Conservation (phyloP, 2,113 vertebrate species). For the Myrmecophaga tridactyla region DNA sequence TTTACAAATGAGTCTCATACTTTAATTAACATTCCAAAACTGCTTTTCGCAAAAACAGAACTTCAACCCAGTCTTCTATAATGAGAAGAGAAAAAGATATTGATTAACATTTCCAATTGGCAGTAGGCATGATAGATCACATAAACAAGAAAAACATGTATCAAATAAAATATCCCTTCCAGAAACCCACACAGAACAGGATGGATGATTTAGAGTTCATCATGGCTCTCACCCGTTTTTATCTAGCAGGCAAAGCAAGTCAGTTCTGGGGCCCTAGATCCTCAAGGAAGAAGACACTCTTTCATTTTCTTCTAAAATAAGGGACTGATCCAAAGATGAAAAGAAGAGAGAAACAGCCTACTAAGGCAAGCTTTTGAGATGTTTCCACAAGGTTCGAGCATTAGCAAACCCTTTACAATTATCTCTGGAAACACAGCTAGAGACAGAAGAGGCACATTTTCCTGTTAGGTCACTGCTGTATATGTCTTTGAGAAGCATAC, state of each 20-base stretch:
- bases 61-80: neutral
- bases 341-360: accelerated
- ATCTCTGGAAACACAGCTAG: accelerated
- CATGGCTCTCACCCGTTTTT: accelerated
- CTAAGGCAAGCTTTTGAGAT: accelerated
- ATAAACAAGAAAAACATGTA: neutral
- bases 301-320: accelerated
- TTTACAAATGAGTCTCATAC: neutral
- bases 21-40: no score
- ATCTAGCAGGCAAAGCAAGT: accelerated
- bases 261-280: accelerated
- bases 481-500: neutral
- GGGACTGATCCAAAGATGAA: neutral
- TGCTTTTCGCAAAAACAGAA: neutral
- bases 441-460: neutral
- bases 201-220: neutral
- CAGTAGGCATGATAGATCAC: neutral
- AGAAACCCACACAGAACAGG: neutral
- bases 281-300: neutral
- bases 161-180: neutral
- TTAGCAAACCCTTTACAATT: neutral
- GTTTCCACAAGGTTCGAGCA: accelerated
- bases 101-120: neutral
- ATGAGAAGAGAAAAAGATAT: neutral
- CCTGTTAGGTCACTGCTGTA: neutral